Percentiles rank a stretch among this genome's conserved stretches.
Conservation (phyloP, 2,797 vertebrate genomes). For the Scolopax rusticola region DNA sequence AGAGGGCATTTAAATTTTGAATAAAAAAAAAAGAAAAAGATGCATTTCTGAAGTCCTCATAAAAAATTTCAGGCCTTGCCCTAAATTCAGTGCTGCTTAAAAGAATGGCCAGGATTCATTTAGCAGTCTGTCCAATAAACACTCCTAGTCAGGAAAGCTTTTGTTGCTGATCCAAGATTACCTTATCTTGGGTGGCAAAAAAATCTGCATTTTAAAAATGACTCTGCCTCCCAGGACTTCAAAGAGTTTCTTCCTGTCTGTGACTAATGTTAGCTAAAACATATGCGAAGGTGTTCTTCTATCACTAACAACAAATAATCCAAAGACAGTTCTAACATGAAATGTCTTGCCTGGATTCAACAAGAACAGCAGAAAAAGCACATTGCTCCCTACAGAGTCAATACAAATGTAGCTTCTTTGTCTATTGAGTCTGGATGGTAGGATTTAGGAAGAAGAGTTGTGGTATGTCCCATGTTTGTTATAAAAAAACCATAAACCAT, state of each 20-base stretch:
- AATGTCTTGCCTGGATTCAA: conserved; percentile 18
- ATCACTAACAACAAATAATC: conserved; percentile 39
- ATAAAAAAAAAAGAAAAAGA: neutral
- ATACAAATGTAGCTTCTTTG: neutral
- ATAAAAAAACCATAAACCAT: neutral
- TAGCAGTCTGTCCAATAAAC: neutral
- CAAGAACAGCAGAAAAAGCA: neutral
- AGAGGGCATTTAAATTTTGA: neutral
- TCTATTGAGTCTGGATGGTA: neutral
- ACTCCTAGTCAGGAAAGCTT: neutral
- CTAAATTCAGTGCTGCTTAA: neutral
- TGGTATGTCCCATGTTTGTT: neutral
- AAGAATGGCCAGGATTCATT: neutral
- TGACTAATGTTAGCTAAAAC: conserved; percentile 49
- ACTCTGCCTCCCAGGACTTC: conserved; percentile 47
- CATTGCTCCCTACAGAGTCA: neutral
- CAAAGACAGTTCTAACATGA: conserved; percentile 38
- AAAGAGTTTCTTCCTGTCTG: conserved; percentile 44
- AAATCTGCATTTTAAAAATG: neutral
- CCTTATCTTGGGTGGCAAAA: conserved; percentile 36
- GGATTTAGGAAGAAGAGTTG: neutral
- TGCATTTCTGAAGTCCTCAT: neutral
- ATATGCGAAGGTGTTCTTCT: conserved; percentile 1
- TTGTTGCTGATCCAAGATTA: neutral
- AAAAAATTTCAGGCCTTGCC: neutral